Base-by-base conservation (phyloP, 2,888 invertebrate genomes). In the Cordilura impudica region DNA sequence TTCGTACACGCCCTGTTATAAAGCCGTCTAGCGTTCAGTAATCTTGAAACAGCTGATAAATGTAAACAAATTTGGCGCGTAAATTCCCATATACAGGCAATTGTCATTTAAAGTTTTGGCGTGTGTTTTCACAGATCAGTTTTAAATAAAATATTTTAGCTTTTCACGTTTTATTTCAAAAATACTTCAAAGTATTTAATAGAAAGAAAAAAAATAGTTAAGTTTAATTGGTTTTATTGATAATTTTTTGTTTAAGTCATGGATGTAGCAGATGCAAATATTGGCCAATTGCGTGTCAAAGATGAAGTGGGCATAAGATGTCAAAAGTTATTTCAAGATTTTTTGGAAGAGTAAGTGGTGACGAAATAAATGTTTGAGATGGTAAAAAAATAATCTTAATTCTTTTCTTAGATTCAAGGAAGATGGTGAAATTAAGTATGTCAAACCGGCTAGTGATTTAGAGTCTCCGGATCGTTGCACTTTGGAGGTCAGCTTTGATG, bases 301-400 rank as follows among this genome's bases (percentile, higher is more conserved):
- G 98, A 99, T 90, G 96, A 97, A 87, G 94, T 99, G 83, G 98
- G 97, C 82, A 93, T 96, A 43, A 93, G 97, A 74, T 97, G 97
- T 88, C 98, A 98, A 89, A 98, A 98, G 90, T 91, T 98, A 47
- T 99, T 99, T 89, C 97, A 98, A 88, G 97, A 97, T 89, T 99
- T 99, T 87, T 91, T 99, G 23, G 96, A 97, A 90, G 98, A 97
- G 97, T 98, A 90, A 93, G 84, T 72, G n/a, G 0, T 53, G 5
- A 12, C 8, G 1, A 4, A 19, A 21, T 7, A 7, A 56, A 16
- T 53, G 54, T 47, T 43, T n/a, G 47, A 23, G 29, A 16, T 2
- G 14, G 47, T 53, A 63, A 18, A 21, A n/a, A 39, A 26, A 31
- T 35, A 49, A 45, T 7, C 19, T 14, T 7, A 19, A 51, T 60